Evolutionary conservation across 1,140 invertebrate genomes (phyloP).

Genomic region (Schlechtendalia chinensis): DNA sequence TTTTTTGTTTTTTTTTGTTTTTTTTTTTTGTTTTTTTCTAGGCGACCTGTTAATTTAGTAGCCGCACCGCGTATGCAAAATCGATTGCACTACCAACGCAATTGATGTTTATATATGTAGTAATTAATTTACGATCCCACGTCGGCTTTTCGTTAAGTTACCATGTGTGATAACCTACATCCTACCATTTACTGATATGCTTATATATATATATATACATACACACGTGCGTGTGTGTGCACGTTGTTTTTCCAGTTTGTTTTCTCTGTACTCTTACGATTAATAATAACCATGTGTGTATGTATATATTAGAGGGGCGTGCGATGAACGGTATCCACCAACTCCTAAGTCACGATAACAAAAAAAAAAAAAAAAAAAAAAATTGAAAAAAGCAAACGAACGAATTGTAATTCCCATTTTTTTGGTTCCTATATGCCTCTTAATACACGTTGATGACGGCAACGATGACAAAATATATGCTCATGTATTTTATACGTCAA

Average conservation of each 20-base stretch:
- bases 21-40: conserved; percentile 31
- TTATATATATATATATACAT: neutral
- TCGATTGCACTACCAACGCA: conserved; percentile 41
- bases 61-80: conserved; percentile 46
- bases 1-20: neutral
- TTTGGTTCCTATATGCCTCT: too few species aligned
- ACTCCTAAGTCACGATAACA: too few species aligned
- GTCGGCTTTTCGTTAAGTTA: conserved; percentile 18
- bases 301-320: too few species aligned
- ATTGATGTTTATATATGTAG: conserved; percentile 10
- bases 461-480: too few species aligned
- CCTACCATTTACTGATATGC: neutral
- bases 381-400: too few species aligned
- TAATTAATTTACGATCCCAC: neutral
- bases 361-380: too few species aligned
- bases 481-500: too few species aligned
- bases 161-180: neutral
- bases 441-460: too few species aligned
- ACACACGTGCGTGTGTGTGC: neutral
- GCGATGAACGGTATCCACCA: too few species aligned
- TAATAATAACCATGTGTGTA: too few species aligned
- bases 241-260: neutral
- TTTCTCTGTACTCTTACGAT: too few species aligned
- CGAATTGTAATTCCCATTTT: too few species aligned
- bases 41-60: conserved; percentile 45